phyloP scores from a whole-genome alignment of 1,140 invertebrate species.

The Drosophila pruinosa region DNA sequence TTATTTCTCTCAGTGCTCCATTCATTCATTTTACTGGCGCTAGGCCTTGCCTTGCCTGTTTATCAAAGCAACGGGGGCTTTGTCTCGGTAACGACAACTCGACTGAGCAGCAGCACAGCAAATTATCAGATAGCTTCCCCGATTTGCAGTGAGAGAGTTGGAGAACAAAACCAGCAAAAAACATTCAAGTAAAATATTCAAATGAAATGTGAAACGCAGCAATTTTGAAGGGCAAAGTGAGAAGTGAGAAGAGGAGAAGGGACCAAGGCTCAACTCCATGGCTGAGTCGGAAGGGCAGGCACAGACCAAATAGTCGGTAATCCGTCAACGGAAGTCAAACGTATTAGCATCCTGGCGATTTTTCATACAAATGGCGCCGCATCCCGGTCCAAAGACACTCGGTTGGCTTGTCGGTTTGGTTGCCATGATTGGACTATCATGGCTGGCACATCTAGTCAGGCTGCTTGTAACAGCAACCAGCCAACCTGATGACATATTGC shows the following conservation, averaged over 20 bases:
- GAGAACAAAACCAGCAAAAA: conserved; percentile 28
- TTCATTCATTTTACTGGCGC: neutral
- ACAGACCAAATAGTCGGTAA: conserved; percentile 72
- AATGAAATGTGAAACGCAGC: conserved; percentile 76
- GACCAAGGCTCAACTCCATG: neutral
- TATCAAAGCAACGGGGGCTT: conserved; percentile 51
- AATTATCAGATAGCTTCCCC: conserved; percentile 73
- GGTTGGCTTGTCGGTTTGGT: conserved; percentile 16
- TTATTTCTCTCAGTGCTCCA: conserved; percentile 19
- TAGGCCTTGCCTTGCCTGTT: conserved; percentile 62
- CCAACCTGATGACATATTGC: conserved; percentile 81
- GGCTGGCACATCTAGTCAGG: conserved; percentile 51
- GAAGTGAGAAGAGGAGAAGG: conserved; percentile 1
- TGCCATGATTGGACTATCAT: conserved; percentile 77
- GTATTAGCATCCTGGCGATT: conserved; percentile 82
- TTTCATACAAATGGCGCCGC: conserved; percentile 81
- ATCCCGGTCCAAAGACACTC: conserved; percentile 26
- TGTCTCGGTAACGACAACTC: conserved; percentile 49
- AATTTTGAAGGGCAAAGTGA: conserved; percentile 55
- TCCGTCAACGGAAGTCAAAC: conserved; percentile 82
- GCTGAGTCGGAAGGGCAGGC: conserved; percentile 2
- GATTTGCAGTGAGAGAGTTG: conserved; percentile 37
- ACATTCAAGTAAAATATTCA: conserved; percentile 69
- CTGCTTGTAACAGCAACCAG: conserved; percentile 56
- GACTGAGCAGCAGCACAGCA: conserved; percentile 56